Evolutionary conservation across 1,140 invertebrate genomes (phyloP).

Genomic region (Cyclargus thomasi): DNA sequence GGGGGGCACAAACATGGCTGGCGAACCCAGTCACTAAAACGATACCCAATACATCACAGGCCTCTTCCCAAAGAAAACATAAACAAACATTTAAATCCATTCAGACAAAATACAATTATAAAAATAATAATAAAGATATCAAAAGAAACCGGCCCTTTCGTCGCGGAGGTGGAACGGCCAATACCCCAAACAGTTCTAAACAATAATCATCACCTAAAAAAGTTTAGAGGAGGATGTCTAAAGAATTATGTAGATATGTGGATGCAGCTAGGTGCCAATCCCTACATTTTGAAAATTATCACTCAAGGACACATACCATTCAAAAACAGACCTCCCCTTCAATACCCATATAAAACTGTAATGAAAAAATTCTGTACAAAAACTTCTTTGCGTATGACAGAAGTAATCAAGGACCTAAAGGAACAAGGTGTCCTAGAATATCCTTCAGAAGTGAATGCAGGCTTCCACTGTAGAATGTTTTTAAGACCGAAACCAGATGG

Average conservation of each 20-base stretch:
- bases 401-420: background rate
- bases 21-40: conserved; percentile 12
- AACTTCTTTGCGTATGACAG: background rate
- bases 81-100: background rate
- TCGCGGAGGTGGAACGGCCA: background rate
- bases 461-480: conserved; percentile 14
- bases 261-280: conserved; percentile 3
- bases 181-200: background rate
- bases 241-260: background rate
- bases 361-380: background rate
- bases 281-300: conserved; percentile 26
- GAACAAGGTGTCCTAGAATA: background rate
- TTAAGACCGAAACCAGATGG: conserved; percentile 23
- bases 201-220: background rate
- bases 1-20: conserved; percentile 11
- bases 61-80: background rate
- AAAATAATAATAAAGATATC: background rate
- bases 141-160: background rate
- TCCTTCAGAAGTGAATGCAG: background rate
- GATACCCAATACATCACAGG: background rate
- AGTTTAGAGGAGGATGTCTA: conserved; percentile 11
- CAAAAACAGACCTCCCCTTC: conserved; percentile 30
- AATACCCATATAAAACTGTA: background rate
- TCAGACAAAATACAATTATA: background rate
- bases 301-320: conserved; percentile 34